These are phyloP conservation scores for Falcaria lacertinaria DNA, from an alignment of 2,888 invertebrate species.

Conservation along the genomic window DNA sequence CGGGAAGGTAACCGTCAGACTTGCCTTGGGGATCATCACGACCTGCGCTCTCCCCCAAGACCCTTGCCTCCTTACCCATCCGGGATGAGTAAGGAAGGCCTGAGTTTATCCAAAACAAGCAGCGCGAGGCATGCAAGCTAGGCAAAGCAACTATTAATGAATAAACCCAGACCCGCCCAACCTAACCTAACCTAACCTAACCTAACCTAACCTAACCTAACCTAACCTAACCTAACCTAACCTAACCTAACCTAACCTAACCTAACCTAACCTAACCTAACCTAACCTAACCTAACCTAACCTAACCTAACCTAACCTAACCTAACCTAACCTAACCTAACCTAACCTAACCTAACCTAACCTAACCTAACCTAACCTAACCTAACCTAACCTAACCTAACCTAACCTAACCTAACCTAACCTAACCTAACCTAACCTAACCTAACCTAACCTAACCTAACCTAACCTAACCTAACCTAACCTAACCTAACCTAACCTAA, in stretches of 20 bases:
- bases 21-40: too few species aligned
- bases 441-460: slow-evolving; percentile 15
- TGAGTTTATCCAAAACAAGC: too few species aligned
- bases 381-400: slow-evolving; percentile 20
- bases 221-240: neutral
- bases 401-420: slow-evolving; percentile 21
- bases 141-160: too few species aligned
- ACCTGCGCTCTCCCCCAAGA: too few species aligned
- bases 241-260: neutral
- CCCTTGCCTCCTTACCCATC: too few species aligned
- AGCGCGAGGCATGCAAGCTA: too few species aligned
- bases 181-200: neutral
- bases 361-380: slow-evolving; percentile 20
- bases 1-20: too few species aligned
- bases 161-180: too few species aligned
- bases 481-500: slow-evolving; percentile 18
- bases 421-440: slow-evolving; percentile 22
- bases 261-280: neutral
- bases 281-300: slow-evolving; percentile 3
- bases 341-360: slow-evolving; percentile 21
- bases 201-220: neutral
- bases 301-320: slow-evolving; percentile 14
- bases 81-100: too few species aligned
- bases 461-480: slow-evolving; percentile 15
- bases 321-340: slow-evolving; percentile 21